These are phyloP conservation scores for Malurus cyaneus DNA, from an alignment of 2,113 vertebrate genomes.

Conservation along the genomic window DNA sequence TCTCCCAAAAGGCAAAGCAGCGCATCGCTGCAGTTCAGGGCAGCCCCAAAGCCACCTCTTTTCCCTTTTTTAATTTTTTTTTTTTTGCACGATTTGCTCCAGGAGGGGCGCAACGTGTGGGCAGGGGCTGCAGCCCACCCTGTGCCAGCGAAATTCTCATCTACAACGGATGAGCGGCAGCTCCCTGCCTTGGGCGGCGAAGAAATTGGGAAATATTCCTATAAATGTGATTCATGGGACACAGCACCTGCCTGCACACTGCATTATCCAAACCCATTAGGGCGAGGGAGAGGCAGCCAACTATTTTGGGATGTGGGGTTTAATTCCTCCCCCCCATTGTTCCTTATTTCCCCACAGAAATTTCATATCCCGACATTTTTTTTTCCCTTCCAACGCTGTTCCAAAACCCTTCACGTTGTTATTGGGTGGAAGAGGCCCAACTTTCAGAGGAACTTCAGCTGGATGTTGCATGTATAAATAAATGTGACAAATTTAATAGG, in stretches of 20 bases:
- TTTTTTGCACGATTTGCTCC: neutral
- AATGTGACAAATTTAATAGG: conserved; percentile 77
- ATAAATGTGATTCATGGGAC: conserved; percentile 52
- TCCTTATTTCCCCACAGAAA: neutral
- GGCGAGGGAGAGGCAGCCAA: neutral
- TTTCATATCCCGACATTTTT: neutral
- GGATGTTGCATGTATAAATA: conserved; percentile 71
- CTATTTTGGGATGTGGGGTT: neutral
- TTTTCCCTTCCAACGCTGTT: rapidly evolving
- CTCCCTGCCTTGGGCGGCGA: conserved; percentile 37
- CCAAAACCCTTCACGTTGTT: neutral
- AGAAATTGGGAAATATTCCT: conserved; percentile 66
- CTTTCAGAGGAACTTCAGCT: conserved; percentile 47
- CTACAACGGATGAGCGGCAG: conserved; percentile 23
- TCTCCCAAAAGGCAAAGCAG: neutral
- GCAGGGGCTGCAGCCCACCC: neutral
- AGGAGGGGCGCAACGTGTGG: neutral
- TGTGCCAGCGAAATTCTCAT: neutral
- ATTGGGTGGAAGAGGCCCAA: neutral
- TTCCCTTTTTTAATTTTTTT: neutral
- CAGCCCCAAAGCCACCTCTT: neutral
- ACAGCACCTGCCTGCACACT: conserved; percentile 16
- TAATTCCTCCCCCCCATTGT: neutral
- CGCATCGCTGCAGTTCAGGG: rapidly evolving
- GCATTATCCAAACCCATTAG: conserved; percentile 9